phyloP scores from a whole-genome alignment of 2,888 invertebrate genomes.

The Cantharis flavilabris region DNA sequence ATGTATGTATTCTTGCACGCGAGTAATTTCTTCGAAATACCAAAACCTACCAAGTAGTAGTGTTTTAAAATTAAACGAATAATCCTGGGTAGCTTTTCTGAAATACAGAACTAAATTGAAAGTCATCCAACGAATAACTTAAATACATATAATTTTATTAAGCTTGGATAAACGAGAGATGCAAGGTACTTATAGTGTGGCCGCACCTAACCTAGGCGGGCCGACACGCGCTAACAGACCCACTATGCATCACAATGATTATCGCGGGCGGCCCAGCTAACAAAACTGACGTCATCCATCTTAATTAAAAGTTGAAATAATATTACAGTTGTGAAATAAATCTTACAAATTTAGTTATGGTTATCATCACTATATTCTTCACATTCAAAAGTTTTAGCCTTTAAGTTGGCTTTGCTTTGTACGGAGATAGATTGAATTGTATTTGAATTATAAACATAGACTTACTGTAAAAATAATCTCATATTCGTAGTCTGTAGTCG shows the following conservation, averaged over 20 bases:
- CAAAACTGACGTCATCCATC: constrained; percentile 44
- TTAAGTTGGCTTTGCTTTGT: not conserved
- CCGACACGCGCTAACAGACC: constrained; percentile 51
- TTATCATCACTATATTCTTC: not conserved
- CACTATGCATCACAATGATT: constrained; percentile 49
- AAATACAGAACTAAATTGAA: not conserved
- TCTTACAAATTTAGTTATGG: not conserved
- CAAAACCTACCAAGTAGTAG: not conserved
- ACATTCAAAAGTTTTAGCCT: not conserved
- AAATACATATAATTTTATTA: constrained; percentile 31
- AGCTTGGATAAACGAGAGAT: constrained; percentile 35
- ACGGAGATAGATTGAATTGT: not conserved
- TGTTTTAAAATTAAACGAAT: not conserved
- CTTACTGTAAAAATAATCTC: not conserved
- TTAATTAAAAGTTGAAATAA: constrained; percentile 35
- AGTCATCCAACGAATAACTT: constrained; percentile 26
- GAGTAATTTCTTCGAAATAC: not conserved
- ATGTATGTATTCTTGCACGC: not conserved
- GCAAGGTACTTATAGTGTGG: constrained; percentile 46
- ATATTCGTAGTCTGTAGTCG: not conserved
- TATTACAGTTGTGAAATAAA: not conserved
- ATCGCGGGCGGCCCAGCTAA: constrained; percentile 45
- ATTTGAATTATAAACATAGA: not conserved
- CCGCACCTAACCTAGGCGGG: constrained; percentile 50
- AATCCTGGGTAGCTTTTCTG: not conserved